phyloP scores from a whole-genome alignment of 2,113 vertebrate genomes.

The Myanophis thanlyinensis region DNA sequence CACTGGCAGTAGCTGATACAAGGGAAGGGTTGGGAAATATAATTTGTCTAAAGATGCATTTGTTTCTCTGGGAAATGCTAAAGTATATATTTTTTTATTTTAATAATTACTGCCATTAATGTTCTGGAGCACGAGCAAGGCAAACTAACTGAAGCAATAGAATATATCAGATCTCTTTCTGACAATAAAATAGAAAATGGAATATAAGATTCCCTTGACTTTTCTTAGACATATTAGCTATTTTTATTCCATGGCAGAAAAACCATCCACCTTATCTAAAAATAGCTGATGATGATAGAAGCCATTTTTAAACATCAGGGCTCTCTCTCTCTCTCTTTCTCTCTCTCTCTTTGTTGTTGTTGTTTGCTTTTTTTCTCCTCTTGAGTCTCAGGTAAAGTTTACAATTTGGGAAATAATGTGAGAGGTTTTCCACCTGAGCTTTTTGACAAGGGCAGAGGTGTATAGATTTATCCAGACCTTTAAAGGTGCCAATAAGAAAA shows the following conservation, averaged over 20 bases:
- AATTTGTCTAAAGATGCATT: too few relatives aligned
- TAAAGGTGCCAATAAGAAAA: constrained; percentile 26
- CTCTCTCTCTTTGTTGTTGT: too few relatives aligned
- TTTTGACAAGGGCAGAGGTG: constrained; percentile 12
- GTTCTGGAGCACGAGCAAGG: neutral
- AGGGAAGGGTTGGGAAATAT: too few relatives aligned
- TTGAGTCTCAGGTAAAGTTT: constrained; percentile 21
- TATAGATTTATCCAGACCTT: constrained; percentile 28
- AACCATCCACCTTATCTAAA: constrained; percentile 26
- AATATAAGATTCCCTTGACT: constrained; percentile 4
- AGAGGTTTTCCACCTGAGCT: constrained; percentile 1
- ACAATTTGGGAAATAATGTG: constrained; percentile 25
- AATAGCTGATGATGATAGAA: constrained; percentile 16
- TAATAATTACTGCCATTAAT: neutral
- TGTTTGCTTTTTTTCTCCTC: too few relatives aligned
- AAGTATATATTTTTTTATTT: too few relatives aligned
- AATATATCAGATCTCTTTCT: neutral
- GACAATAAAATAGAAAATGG: neutral
- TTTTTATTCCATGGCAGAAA: constrained; percentile 12
- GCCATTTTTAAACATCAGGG: neutral
- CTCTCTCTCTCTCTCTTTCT: too few relatives aligned
- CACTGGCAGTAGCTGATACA: too few relatives aligned
- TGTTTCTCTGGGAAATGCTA: too few relatives aligned
- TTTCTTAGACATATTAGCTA: neutral
- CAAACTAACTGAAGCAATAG: neutral